These are phyloP conservation scores for Actias luna DNA, from an alignment of 2,888 invertebrate species.

Conservation along the genomic window DNA sequence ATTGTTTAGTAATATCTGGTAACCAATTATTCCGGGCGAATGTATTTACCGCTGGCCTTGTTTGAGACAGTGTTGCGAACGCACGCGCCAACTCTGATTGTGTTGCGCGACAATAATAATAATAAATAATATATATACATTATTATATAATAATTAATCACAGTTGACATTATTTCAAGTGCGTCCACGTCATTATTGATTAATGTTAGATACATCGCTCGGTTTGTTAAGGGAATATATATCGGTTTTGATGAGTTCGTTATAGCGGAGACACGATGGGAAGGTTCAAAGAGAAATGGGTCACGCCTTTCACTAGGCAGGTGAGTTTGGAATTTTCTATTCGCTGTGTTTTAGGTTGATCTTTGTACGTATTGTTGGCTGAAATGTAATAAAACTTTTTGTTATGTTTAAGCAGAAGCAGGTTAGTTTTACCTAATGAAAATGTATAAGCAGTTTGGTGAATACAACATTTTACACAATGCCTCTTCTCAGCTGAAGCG, in stretches of 20 bases:
- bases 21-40: neutral
- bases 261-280: conserved; percentile 1
- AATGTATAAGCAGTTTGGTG: too few species aligned
- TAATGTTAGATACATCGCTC: neutral
- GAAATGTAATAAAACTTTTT: too few species aligned
- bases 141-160: neutral
- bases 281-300: conserved; percentile 18
- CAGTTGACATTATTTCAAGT: neutral
- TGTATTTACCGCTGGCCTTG: neutral
- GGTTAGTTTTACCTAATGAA: too few species aligned
- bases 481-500: too few species aligned
- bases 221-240: neutral
- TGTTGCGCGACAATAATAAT: conserved; percentile 10
- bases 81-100: neutral
- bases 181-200: neutral
- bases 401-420: too few species aligned
- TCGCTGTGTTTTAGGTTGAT: too few species aligned
- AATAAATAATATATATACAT: neutral
- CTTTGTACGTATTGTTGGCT: too few species aligned
- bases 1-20: too few species aligned
- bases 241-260: conserved; percentile 8
- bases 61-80: neutral
- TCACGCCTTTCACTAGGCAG: conserved; percentile 32
- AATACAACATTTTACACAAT: too few species aligned
- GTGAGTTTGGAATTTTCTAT: conserved; percentile 19